Evolutionary conservation across 2,797 vertebrate species (phyloP).

Genomic region (Prunella strophiata): DNA sequence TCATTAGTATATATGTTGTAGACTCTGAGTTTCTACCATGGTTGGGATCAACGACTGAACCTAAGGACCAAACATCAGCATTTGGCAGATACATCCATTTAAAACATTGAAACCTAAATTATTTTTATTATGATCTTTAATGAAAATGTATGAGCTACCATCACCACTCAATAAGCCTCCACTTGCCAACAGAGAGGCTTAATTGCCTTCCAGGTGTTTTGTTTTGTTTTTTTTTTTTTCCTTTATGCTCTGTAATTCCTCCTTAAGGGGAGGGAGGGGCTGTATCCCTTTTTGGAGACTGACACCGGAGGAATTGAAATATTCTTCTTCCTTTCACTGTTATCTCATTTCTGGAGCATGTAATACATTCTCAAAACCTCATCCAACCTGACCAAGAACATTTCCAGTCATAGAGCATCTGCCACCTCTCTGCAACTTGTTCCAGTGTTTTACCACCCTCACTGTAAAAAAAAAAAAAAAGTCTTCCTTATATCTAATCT

Average conservation of each 20-base stretch:
- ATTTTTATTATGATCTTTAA: not conserved
- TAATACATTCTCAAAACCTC: not conserved
- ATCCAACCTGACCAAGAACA: not conserved
- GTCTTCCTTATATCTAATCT: not conserved
- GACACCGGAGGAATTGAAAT: not conserved
- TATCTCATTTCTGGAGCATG: not conserved
- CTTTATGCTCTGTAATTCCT: not conserved
- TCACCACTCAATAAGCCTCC: not conserved
- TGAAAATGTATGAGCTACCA: not conserved
- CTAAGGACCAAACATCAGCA: not conserved
- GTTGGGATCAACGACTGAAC: fast-evolving
- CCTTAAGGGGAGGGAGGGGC: not conserved
- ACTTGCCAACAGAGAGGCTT: not conserved
- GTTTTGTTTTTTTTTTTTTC: no score
- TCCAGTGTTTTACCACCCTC: not conserved
- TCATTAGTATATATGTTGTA: no score
- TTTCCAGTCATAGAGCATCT: not conserved
- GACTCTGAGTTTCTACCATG: fast-evolving
- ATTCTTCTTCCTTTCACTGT: not conserved
- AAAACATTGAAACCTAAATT: not conserved
- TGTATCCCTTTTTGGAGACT: not conserved
- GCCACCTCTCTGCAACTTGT: not conserved
- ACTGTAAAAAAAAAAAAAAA: not conserved
- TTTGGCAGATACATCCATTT: not conserved
- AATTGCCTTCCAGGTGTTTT: not conserved